Conservation (phyloP, 2,113 vertebrate genomes). For the Pithys albifrons region DNA sequence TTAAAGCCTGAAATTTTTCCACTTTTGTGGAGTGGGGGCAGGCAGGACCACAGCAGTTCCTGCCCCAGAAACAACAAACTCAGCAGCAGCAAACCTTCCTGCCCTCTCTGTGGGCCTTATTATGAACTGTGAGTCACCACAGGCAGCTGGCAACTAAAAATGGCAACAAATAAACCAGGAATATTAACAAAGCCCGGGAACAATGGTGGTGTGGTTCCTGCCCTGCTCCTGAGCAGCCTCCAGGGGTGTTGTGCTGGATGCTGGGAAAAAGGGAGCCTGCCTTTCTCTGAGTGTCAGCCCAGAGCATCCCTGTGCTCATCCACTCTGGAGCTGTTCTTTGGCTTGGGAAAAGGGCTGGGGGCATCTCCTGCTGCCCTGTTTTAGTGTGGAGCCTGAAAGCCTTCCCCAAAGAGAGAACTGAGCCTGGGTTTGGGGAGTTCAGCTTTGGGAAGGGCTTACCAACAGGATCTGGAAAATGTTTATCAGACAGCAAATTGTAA, state of each 20-base stretch:
- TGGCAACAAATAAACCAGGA: conserved; percentile 59
- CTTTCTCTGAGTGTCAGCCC: background rate
- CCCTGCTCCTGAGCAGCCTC: conserved; percentile 6
- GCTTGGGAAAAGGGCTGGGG: background rate
- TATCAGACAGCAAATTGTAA: conserved; percentile 86
- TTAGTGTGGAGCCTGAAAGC: background rate
- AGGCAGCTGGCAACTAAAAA: conserved; percentile 57
- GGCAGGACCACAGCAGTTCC: conserved; percentile 8
- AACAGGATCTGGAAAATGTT: conserved; percentile 82
- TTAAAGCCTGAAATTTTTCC: background rate
- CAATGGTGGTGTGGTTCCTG: conserved; percentile 43
- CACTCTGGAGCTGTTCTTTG: background rate
- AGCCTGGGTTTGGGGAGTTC: background rate
- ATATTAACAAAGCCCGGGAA: conserved; percentile 12
- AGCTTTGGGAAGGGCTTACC: conserved; percentile 73
- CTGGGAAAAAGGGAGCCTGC: background rate
- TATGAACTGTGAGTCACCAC: conserved; percentile 25
- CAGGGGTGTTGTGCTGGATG: background rate
- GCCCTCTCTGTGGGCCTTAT: background rate
- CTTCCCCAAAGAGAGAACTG: background rate
- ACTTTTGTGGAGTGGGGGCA: background rate
- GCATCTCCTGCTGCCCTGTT: background rate
- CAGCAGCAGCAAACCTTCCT: conserved; percentile 61
- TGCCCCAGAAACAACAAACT: conserved; percentile 41
- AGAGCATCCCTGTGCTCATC: background rate